phyloP scores from a whole-genome alignment of 2,888 invertebrate genomes.

The Cheilosia vulpina region DNA sequence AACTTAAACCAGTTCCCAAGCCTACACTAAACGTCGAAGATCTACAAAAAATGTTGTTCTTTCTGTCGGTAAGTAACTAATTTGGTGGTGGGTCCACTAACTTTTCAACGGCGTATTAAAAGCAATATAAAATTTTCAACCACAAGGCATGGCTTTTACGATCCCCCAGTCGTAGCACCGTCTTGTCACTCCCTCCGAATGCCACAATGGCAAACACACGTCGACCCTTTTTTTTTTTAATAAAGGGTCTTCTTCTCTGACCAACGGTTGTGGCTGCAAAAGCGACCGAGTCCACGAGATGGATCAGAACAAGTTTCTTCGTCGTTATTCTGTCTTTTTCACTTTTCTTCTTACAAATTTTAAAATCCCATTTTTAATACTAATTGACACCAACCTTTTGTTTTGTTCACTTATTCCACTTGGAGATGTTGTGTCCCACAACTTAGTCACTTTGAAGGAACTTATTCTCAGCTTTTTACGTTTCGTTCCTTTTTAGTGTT shows the following conservation, averaged over 20 bases:
- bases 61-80: not conserved
- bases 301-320: conserved; percentile 36
- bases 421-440: conserved; percentile 13
- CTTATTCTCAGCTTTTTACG: conserved; percentile 55
- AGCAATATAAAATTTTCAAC: too few species aligned
- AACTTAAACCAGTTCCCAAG: not conserved
- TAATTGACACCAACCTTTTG: conserved; percentile 64
- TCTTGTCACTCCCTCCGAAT: not conserved
- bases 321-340: not conserved
- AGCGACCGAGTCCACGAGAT: too few species aligned
- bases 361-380: not conserved
- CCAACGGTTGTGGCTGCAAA: too few species aligned
- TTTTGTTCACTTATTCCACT: conserved; percentile 26
- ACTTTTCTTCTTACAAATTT: not conserved
- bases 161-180: too few species aligned
- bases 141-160: too few species aligned
- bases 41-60: not conserved
- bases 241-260: not conserved
- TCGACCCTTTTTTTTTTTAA: not conserved
- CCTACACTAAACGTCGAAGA: not conserved
- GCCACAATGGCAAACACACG: not conserved
- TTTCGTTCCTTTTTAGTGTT: conserved; percentile 1
- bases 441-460: conserved; percentile 46
- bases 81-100: not conserved
- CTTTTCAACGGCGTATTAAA: too few species aligned